Conservation (phyloP, 2,888 invertebrate species). For the Andrena fulva region DNA sequence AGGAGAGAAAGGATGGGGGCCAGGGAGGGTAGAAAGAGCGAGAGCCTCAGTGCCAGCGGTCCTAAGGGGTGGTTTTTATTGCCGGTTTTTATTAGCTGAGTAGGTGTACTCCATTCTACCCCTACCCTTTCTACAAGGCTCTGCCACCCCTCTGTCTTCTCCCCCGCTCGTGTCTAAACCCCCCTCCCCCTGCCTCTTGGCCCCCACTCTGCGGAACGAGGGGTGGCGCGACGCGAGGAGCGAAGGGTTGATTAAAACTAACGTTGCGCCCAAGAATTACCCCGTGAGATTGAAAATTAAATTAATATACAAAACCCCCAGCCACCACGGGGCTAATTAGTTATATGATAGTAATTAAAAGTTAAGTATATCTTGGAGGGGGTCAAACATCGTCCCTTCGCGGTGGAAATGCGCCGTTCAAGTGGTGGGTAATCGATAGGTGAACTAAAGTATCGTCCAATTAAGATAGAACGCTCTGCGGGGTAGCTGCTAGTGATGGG, state of each 20-base stretch:
- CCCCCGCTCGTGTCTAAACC: constrained; percentile 55
- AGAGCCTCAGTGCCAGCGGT: constrained; percentile 76
- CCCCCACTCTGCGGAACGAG: constrained; percentile 22
- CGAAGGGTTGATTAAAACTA: constrained; percentile 82
- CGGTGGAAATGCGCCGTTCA: background rate
- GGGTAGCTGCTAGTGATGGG: background rate
- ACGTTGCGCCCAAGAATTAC: constrained; percentile 84
- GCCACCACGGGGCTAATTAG: constrained; percentile 82
- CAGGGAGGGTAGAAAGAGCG: constrained; percentile 66
- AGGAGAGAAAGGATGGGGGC: constrained; percentile 19
- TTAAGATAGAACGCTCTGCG: no score
- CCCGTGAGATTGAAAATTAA: constrained; percentile 85
- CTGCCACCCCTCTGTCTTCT: constrained; percentile 56
- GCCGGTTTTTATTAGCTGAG: constrained; percentile 84
- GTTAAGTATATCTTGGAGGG: constrained; percentile 77
- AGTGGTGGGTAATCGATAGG: constrained; percentile 9
- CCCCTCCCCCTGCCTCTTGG: constrained; percentile 50
- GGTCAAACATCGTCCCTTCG: constrained; percentile 4
- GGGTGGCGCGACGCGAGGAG: constrained; percentile 56
- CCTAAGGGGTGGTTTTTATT: constrained; percentile 84
- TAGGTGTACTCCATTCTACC: constrained; percentile 78
- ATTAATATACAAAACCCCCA: constrained; percentile 84
- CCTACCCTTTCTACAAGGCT: constrained; percentile 55
- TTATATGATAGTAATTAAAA: constrained; percentile 85
- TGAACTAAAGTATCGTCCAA: background rate